Percentiles rank a stretch among this genome's conserved stretches.
phyloP scores from a whole-genome alignment of 2,888 invertebrate genomes.

The Drosophila ezoana region DNA sequence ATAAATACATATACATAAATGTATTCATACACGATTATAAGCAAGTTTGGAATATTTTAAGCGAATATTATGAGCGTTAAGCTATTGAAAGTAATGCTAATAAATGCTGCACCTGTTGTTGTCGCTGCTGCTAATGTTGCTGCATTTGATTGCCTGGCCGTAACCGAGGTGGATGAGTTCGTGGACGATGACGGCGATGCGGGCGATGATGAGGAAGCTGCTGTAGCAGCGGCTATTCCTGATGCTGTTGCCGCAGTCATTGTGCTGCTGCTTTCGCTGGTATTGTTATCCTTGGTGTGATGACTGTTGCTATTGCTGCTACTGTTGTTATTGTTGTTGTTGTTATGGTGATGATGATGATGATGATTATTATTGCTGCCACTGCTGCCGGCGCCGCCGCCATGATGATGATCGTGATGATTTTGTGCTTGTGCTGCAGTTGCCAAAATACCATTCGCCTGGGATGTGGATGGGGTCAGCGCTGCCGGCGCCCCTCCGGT shows the following conservation, averaged over 20 bases:
- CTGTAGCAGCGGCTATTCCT: slow-evolving; percentile 26
- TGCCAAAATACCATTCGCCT: slow-evolving; percentile 78
- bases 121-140: slow-evolving; percentile 55
- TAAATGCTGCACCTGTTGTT: slow-evolving; percentile 66
- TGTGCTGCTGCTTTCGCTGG: slow-evolving; percentile 30
- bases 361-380: slow-evolving; percentile 73
- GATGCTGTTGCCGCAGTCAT: slow-evolving; percentile 30
- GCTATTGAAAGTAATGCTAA: slow-evolving; percentile 15
- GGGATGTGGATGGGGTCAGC: slow-evolving; percentile 39
- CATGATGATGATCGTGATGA: slow-evolving; percentile 79
- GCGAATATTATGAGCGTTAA: background rate
- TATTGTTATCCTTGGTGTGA: slow-evolving; percentile 50
- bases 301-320: slow-evolving; percentile 15
- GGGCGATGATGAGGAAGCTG: slow-evolving; percentile 41
- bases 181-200: slow-evolving; percentile 50
- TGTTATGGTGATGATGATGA: slow-evolving; percentile 64
- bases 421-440: slow-evolving; percentile 69
- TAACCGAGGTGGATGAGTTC: slow-evolving; percentile 43
- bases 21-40: background rate
- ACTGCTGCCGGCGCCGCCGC: slow-evolving; percentile 48
- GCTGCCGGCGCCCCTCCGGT: slow-evolving; percentile 41
- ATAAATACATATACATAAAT: background rate
- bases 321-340: slow-evolving; percentile 43
- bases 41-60: background rate
- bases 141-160: slow-evolving; percentile 54